Evolutionary conservation across 2,113 vertebrate genomes (phyloP).

Genomic region (Onychorhynchus coronatus): DNA sequence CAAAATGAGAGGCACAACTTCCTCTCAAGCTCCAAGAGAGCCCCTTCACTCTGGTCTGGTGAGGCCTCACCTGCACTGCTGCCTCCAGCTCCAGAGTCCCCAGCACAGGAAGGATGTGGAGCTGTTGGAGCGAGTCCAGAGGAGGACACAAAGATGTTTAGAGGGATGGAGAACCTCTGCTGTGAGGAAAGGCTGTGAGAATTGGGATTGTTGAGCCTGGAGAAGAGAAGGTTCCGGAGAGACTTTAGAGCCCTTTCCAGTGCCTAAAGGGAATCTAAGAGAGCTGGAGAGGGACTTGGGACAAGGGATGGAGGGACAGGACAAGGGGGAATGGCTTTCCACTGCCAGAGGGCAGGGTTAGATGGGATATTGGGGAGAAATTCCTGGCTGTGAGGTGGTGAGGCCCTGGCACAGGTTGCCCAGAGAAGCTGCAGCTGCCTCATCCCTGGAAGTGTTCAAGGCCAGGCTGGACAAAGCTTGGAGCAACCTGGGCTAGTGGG

Average conservation of each 20-base stretch:
- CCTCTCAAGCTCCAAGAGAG: background rate
- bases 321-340: background rate
- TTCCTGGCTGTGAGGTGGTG: accelerated
- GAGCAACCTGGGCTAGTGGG: accelerated
- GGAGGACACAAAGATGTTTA: background rate
- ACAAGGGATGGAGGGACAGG: background rate
- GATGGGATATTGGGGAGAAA: background rate
- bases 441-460: background rate
- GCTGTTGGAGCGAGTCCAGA: background rate
- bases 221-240: background rate
- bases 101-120: background rate
- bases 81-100: background rate
- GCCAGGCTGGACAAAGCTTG: accelerated
- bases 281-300: background rate
- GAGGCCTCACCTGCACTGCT: background rate
- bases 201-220: background rate
- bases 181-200: background rate
- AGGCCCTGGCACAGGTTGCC: background rate
- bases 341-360: accelerated
- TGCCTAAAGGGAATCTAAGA: background rate
- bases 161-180: background rate
- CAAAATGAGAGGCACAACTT: too few species aligned
- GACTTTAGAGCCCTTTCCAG: accelerated
- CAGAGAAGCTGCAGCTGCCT: background rate
- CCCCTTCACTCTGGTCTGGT: background rate